Base-by-base conservation (phyloP, 2,113 vertebrate genomes). In the Harpagus bidentatus region DNA sequence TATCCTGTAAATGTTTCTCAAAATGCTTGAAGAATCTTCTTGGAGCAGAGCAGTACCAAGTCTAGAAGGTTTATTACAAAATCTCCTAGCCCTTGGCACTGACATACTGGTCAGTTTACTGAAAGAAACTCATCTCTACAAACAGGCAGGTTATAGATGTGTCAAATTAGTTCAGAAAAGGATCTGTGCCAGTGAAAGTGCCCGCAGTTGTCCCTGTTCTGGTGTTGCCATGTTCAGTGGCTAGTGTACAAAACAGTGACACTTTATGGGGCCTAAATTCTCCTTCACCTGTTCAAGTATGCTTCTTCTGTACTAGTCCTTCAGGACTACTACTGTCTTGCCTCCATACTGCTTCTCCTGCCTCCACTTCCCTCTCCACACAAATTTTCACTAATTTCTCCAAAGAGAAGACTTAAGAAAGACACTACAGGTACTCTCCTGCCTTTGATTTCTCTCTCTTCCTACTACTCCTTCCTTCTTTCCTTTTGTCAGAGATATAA, bases 201-300 rank as follows among this genome's bases (percentile, higher is more conserved):
- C 26, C 42, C 72, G 12, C 9, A 2, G 20, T 26, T 83, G 23
- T 74, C 20, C 9, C 38, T 48, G 6, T 55, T 67, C 32, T 65
- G 15, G 20, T 55, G 9, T 63, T 88, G 34, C 16, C 36, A 31
- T 26, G 2, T 42, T 71, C 58, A 76, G 31, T 36, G 38, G 48
- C 12, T 20, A 21, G 13, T 10, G 15, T 78, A 50, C 2, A 15
- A 74, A 92, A 14, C 7, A 34, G 23, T 0, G 0, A 71, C 7
- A 13, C 7, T 62, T 82, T 3, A n/a, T 18, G 40, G 13, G 18
- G 20, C 23, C 25, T 66, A n/a, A 70, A 70, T 23, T 70, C 29
- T 70, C 5, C 15, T 36, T 16, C 28, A 76, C 7, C 32, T 71
- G 16, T 10, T 17, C 42, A 67, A 91, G 52, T 25, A 40, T 1